Evolutionary conservation across 2,113 vertebrate genomes (phyloP), one percentile per base, ranked within the genome.

Genomic region (Apteryx mantelli): DNA sequence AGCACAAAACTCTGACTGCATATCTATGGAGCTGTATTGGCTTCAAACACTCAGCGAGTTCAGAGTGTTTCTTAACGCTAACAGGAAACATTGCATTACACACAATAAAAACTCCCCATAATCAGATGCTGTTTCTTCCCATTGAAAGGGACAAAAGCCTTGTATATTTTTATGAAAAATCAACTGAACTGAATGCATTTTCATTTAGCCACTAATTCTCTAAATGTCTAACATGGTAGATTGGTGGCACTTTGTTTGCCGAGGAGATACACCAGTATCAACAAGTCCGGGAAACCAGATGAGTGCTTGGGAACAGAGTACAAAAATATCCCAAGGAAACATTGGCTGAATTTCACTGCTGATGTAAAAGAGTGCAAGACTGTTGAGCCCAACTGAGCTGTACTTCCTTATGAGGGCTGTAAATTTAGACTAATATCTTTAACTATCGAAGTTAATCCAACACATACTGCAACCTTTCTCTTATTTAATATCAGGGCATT

Each of bases 361-460:
- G 55, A 82, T 93, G 48, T 70, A 92, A 92, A 94, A 56, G 25
- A 7, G 1, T 55, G 32, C 11, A 24, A 78, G 73, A 79, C 19
- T 56, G 22, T 76, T 69, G 36, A 93, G 40, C 13, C 63, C 64
- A 69, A 56, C n/a, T 65, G 83, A 95, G 69, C 22, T 93, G 52
- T 81, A 84, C 65, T 50, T 92, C 61, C 70, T 89, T 87, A 89
- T 38, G 44, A 85, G 15, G 91, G 40, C 53, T 80, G 63, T 87
- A 95, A 92, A 95, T 97, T 78, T 84, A 91, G 56, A 52, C 69
- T 78, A 96, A 64, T 90, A 84, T 50, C 48, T 92, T 85, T 53
- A 88, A 26, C 0, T 1, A 95, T 50, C 66, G 61, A 93, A 92
- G n/a, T 17, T 95, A 50, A 25, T 78, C 91, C 66, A 76, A 86